phyloP scores from a whole-genome alignment of 1,140 invertebrate genomes.

The Macrotrachela quadricornifera region DNA sequence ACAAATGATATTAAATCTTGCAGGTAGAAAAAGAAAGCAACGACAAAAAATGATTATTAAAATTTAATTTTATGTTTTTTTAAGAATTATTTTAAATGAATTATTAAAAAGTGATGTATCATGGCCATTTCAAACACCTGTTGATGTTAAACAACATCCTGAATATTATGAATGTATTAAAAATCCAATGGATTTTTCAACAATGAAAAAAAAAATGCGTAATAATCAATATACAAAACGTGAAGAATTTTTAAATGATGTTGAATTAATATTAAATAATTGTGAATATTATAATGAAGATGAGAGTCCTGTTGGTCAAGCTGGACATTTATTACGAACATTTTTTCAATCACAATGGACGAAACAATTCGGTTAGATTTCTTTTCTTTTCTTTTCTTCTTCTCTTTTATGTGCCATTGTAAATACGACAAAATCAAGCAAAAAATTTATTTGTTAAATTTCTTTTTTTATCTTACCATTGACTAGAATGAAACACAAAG shows the following conservation, averaged over 20 bases:
- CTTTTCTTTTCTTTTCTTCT: no score
- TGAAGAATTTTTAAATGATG: constrained; percentile 68
- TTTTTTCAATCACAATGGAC: constrained; percentile 47
- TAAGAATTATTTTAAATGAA: constrained; percentile 41
- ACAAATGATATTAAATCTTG: no score
- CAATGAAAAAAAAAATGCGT: constrained; percentile 37
- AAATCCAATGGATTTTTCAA: constrained; percentile 27
- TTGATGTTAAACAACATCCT: constrained; percentile 26
- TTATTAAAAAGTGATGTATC: constrained; percentile 70
- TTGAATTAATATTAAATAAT: constrained; percentile 77
- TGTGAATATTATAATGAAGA: constrained; percentile 94
- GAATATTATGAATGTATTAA: constrained; percentile 27
- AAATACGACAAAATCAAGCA: no score
- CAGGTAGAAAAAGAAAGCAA: no score
- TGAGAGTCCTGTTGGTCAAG: constrained; percentile 77
- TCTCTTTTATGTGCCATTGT: no score
- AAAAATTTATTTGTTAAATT: no score
- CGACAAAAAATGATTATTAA: no score
- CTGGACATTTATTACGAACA: constrained; percentile 65
- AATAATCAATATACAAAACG: constrained; percentile 48
- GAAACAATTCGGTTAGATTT: neutral
- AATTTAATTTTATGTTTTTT: no score
- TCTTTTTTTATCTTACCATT: no score
- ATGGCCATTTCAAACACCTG: constrained; percentile 26
- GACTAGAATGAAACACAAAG: no score